Evolutionary conservation across 2,797 vertebrate genomes (phyloP).

Genomic region (Takifugu rubripes): DNA sequence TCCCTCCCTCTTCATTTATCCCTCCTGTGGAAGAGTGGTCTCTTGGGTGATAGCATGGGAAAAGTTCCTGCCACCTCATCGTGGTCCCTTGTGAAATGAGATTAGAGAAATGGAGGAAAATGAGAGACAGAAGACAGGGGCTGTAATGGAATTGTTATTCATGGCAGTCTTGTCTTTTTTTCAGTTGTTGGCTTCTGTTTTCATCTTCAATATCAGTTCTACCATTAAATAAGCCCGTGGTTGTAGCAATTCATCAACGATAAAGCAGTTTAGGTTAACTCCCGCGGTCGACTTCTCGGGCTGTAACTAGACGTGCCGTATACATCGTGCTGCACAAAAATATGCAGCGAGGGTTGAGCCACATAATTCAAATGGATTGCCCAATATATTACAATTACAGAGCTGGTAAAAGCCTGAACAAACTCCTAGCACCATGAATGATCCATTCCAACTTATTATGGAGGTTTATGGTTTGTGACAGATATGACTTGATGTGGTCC

Average conservation of each 20-base stretch:
- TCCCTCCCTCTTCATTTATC: slow-evolving; percentile 70
- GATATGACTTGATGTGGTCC: slow-evolving; percentile 72
- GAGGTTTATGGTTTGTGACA: slow-evolving; percentile 76
- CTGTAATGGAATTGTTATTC: slow-evolving; percentile 67
- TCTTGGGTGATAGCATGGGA: slow-evolving; percentile 56
- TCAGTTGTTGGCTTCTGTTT: slow-evolving; percentile 42
- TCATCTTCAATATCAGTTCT: slow-evolving; percentile 45
- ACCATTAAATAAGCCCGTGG: slow-evolving; percentile 46
- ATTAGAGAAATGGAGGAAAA: slow-evolving; percentile 61
- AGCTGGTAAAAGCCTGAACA: slow-evolving; percentile 38
- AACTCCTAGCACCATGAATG: slow-evolving; percentile 47
- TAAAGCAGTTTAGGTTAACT: slow-evolving; percentile 11
- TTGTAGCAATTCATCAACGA: slow-evolving; percentile 39
- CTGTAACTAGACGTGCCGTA: slow-evolving; percentile 19
- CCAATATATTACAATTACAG: slow-evolving; percentile 67
- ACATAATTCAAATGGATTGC: slow-evolving; percentile 59
- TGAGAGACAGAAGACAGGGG: slow-evolving; percentile 52
- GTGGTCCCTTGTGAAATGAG: slow-evolving; percentile 63
- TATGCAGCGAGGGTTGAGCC: slow-evolving; percentile 23
- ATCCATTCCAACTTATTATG: slow-evolving; percentile 71
- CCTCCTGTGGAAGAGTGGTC: slow-evolving; percentile 57
- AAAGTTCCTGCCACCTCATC: slow-evolving; percentile 47
- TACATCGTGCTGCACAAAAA: slow-evolving; percentile 22
- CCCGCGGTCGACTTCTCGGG: slow-evolving; percentile 16
- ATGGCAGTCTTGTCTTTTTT: slow-evolving; percentile 49